Conservation (phyloP, 2,797 vertebrate species). For the Enteromius afrohamiltoni region DNA sequence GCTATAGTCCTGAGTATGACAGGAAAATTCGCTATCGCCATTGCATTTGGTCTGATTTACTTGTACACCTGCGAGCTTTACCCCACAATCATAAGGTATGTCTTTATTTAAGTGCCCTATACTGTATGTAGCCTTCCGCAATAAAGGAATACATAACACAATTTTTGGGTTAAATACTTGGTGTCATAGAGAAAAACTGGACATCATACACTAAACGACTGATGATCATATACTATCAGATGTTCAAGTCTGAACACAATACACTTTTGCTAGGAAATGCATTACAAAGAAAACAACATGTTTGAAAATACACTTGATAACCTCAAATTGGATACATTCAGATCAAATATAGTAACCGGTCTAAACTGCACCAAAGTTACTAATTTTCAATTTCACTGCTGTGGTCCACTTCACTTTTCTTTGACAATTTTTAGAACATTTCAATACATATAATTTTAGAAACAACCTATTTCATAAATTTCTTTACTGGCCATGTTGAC, state of each 20-base stretch:
- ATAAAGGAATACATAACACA: not conserved
- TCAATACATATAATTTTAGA: not conserved
- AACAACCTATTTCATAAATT: not conserved
- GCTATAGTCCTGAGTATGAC: slow-evolving; percentile 81
- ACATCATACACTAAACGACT: not conserved
- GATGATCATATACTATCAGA: not conserved
- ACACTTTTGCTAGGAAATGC: not conserved
- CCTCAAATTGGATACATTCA: not conserved
- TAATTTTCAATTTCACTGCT: not conserved
- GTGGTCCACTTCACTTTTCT: not conserved
- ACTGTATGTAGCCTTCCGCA: slow-evolving; percentile 1
- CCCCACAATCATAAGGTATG: slow-evolving; percentile 88
- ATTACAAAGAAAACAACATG: not conserved
- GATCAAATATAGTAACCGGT: not conserved
- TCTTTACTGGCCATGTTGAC: not conserved
- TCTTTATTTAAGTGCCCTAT: not conserved
- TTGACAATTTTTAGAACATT: not conserved
- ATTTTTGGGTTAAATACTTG: no score
- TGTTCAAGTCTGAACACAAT: not conserved
- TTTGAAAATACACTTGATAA: not conserved
- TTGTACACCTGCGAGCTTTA: slow-evolving; percentile 94
- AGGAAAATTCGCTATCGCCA: slow-evolving; percentile 89
- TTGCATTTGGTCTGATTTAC: slow-evolving; percentile 91
- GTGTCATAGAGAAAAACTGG: not conserved
- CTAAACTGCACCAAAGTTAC: not conserved